Percentiles rank a stretch among this genome's conserved stretches.
Evolutionary conservation across 2,797 vertebrate species (phyloP).

Genomic region (Anas georgica): DNA sequence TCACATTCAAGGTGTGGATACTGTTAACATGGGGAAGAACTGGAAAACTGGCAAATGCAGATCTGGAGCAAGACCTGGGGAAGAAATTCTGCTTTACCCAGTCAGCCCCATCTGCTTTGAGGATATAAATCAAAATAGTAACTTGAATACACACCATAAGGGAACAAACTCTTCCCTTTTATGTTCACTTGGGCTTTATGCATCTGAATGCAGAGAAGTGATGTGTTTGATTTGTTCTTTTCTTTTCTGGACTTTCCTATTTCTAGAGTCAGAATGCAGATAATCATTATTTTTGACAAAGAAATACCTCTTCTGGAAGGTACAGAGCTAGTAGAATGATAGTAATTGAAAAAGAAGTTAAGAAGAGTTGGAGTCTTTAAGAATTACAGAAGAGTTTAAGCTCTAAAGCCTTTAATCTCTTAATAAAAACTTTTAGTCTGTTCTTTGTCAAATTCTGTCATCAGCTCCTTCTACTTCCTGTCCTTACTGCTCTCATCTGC

Average conservation of each 20-base stretch:
- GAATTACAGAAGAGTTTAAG: neutral
- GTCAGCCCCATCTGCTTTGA: neutral
- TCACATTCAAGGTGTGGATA: neutral
- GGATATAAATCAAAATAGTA: neutral
- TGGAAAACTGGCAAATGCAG: neutral
- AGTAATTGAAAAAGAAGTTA: neutral
- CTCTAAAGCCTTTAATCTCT: neutral
- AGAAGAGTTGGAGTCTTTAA: neutral
- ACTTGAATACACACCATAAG: neutral
- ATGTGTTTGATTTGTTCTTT: neutral
- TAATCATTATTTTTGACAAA: neutral
- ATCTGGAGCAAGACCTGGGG: neutral
- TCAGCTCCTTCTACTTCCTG: neutral
- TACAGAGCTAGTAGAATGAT: neutral
- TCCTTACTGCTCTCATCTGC: too few species aligned
- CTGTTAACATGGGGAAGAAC: neutral
- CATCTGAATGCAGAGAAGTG: neutral
- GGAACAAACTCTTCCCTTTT: neutral
- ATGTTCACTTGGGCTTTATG: too few species aligned
- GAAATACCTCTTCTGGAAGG: neutral
- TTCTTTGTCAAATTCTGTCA: neutral
- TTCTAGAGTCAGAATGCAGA: neutral
- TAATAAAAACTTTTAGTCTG: neutral
- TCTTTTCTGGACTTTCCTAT: neutral
- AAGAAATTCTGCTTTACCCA: neutral